Percentiles rank a stretch among this genome's conserved stretches.
phyloP scores from a whole-genome alignment of 64 coral and sea anemone species.

The Cladopsammia gracilis region DNA sequence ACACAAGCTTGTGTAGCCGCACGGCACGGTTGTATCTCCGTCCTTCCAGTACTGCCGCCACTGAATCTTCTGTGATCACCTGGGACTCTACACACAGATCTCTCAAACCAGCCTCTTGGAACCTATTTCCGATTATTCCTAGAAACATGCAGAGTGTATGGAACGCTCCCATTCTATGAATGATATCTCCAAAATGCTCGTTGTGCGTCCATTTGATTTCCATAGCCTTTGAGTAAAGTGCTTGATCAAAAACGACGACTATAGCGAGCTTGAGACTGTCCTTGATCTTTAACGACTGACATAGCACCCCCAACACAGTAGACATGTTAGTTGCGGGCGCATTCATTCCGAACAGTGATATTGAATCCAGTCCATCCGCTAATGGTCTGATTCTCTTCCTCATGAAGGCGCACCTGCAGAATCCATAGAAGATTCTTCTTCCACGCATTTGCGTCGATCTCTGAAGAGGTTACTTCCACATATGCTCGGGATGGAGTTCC shows the following conservation, averaged over 20 bases:
- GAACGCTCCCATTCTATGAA: conserved; percentile 42
- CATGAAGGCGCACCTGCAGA: no score
- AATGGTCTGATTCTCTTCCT: no score
- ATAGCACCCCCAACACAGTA: not conserved
- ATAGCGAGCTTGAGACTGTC: conserved; percentile 10
- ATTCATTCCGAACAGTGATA: conserved; percentile 12
- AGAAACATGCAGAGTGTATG: conserved; percentile 21
- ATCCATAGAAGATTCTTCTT: no score
- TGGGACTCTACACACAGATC: no score
- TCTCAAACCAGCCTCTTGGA: no score
- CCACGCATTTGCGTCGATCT: conserved; percentile 36
- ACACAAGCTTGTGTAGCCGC: no score
- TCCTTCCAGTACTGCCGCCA: no score
- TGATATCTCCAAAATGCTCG: not conserved
- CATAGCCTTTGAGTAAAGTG: conserved; percentile 1
- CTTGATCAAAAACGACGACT: conserved; percentile 52
- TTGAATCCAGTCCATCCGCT: no score
- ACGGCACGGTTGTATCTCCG: no score
- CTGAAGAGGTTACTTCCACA: conserved; percentile 64
- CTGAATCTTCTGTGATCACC: no score
- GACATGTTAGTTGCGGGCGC: conserved; percentile 17
- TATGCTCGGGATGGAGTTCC: conserved; percentile 39
- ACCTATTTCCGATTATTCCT: no score
- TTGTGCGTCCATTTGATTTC: conserved; percentile 19
- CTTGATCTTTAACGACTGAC: conserved; percentile 20